Evolutionary conservation across 1,140 invertebrate species (phyloP).

Genomic region (Metaphire vulgaris): DNA sequence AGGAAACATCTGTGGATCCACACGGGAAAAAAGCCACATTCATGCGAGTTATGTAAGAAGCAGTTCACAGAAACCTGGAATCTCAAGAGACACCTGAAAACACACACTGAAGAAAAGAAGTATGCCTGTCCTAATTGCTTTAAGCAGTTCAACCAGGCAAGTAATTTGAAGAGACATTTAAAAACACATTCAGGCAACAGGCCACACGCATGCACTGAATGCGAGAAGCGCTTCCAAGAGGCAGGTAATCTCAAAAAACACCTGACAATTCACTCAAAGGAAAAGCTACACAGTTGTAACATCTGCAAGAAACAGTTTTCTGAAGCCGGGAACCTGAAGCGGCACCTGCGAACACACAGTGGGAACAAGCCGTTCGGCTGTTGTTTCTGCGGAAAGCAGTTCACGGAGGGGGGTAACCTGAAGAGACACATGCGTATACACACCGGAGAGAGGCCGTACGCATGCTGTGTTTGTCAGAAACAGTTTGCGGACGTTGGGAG

Average conservation of each 20-base stretch:
- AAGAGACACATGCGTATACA: constrained; percentile 99
- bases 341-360: constrained; percentile 90
- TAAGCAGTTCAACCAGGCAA: constrained; percentile 11
- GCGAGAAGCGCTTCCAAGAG: constrained; percentile 96
- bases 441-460: constrained; percentile 97
- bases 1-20: constrained; percentile 45
- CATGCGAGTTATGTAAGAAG: constrained; percentile 81
- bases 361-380: constrained; percentile 71
- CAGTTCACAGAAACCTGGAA: constrained; percentile 16
- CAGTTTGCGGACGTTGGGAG: constrained; percentile 64
- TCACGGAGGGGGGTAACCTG: constrained; percentile 98
- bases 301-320: constrained; percentile 85
- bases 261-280: constrained; percentile 72
- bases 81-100: constrained; percentile 15
- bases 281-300: constrained; percentile 35
- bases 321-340: constrained; percentile 58
- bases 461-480: constrained; percentile 90
- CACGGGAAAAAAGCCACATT: constrained; percentile 79
- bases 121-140: constrained; percentile 14
- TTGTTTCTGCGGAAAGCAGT: constrained; percentile 60
- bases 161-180: constrained; percentile 14
- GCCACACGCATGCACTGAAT: constrained; percentile 95
- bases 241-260: constrained; percentile 98
- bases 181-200: constrained; percentile 18
- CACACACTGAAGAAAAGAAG: constrained; percentile 11